phyloP scores from a whole-genome alignment of 2,797 vertebrate genomes.

The Toxotes lorentzi region DNA sequence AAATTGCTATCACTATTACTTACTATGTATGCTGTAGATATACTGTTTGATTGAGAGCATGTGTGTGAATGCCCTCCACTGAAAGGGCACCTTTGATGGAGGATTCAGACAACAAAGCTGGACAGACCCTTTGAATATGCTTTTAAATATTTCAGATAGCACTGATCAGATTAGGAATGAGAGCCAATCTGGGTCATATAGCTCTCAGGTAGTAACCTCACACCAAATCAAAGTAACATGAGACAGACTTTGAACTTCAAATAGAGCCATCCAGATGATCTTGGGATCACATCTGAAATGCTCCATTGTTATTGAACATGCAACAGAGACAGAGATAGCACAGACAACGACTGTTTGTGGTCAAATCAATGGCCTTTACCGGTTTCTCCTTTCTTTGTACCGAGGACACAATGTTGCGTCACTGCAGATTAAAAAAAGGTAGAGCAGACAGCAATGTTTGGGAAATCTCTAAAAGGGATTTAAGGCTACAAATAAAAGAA shows the following conservation, averaged over 20 bases:
- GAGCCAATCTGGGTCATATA: constrained; percentile 55
- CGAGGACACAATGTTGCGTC: not conserved
- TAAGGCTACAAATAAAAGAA: constrained; percentile 36
- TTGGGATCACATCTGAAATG: constrained; percentile 59
- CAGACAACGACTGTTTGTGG: constrained; percentile 46
- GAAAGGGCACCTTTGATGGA: constrained; percentile 41
- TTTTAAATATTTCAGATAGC: constrained; percentile 69
- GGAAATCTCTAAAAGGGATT: constrained; percentile 28
- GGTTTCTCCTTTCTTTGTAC: constrained; percentile 25
- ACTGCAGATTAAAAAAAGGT: constrained; percentile 26
- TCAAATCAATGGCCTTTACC: constrained; percentile 55
- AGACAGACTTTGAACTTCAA: constrained; percentile 70
- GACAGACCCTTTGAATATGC: constrained; percentile 65
- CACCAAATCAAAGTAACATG: constrained; percentile 70
- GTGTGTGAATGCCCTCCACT: not conserved
- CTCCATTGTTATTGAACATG: constrained; percentile 64
- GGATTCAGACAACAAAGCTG: constrained; percentile 63
- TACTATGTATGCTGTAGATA: not conserved
- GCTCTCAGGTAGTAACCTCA: constrained; percentile 66
- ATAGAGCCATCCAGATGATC: constrained; percentile 45
- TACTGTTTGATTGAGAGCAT: not conserved
- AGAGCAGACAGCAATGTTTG: constrained; percentile 15
- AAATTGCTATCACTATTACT: not conserved
- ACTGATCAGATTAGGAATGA: constrained; percentile 66
- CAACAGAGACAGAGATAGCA: constrained; percentile 63